Conservation (phyloP, 37 sponge, comb jelly and placozoan genomes). For the Dysidea cf. avara region DNA sequence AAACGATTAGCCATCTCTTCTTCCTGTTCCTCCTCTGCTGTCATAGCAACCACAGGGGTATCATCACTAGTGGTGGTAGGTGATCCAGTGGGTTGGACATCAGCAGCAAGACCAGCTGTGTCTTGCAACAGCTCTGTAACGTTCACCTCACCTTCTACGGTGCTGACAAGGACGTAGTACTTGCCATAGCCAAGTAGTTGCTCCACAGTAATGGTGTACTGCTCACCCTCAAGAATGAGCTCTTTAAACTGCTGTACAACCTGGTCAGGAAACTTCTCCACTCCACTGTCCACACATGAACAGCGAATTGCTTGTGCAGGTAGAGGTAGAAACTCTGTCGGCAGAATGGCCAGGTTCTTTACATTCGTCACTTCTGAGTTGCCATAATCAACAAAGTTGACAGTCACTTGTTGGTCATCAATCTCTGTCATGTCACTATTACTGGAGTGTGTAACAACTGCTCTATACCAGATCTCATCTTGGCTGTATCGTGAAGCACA, state of each 20-base stretch:
- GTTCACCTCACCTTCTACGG: background rate
- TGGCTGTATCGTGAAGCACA: constrained; percentile 48
- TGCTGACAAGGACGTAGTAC: too few relatives aligned
- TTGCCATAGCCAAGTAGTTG: background rate
- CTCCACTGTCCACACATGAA: constrained; percentile 10
- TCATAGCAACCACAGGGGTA: too few relatives aligned
- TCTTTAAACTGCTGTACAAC: constrained; percentile 30
- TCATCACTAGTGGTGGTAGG: too few relatives aligned
- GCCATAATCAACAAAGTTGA: constrained; percentile 14
- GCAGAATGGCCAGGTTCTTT: background rate
- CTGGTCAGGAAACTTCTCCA: constrained; percentile 14
- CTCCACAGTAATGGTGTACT: constrained; percentile 25
- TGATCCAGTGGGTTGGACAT: constrained; percentile 2
- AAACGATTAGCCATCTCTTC: background rate
- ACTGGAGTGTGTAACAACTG: constrained; percentile 9
- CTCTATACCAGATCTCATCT: constrained; percentile 53
- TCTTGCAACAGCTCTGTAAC: background rate
- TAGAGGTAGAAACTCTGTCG: constrained; percentile 11
- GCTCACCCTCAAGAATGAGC: constrained; percentile 28
- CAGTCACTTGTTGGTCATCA: constrained; percentile 1
- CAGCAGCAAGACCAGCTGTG: background rate
- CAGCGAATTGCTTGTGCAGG: constrained; percentile 26
- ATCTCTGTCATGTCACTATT: background rate
- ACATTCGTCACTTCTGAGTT: background rate
- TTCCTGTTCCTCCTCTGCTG: too few relatives aligned